These are phyloP conservation scores for Sinotaia quadrata DNA, from an alignment of 2,888 invertebrate genomes.

Conservation along the genomic window DNA sequence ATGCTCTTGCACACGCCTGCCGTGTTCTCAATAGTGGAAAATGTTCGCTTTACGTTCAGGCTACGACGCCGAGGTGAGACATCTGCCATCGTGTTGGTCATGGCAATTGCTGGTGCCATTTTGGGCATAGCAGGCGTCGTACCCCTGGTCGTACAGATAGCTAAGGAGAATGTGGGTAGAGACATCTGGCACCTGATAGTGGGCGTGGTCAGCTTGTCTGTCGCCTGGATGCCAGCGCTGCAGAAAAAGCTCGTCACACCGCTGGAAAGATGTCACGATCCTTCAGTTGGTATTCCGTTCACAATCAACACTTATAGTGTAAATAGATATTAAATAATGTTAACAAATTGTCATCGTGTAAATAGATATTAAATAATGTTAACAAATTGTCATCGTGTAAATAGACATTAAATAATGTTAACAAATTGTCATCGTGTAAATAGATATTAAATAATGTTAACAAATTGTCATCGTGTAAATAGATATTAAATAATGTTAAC, in stretches of 20 bases:
- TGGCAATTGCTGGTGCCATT: slow-evolving; percentile 23
- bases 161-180: neutral
- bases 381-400: too few relatives aligned
- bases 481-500: too few relatives aligned
- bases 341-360: too few relatives aligned
- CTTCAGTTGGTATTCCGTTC: too few relatives aligned
- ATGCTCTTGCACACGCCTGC: slow-evolving; percentile 50
- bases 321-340: too few relatives aligned
- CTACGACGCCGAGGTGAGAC: neutral
- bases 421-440: too few relatives aligned
- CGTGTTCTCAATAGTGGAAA: slow-evolving; percentile 40
- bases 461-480: too few relatives aligned
- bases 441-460: too few relatives aligned
- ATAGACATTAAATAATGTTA: too few relatives aligned
- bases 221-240: slow-evolving; percentile 52
- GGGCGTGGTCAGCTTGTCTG: slow-evolving; percentile 44
- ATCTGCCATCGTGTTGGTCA: slow-evolving; percentile 6
- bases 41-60: slow-evolving; percentile 1
- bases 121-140: slow-evolving; percentile 34
- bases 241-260: slow-evolving; percentile 30
- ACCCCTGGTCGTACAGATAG: slow-evolving; percentile 11
- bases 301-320: too few relatives aligned
- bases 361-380: too few relatives aligned
- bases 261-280: too few relatives aligned
- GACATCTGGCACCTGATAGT: slow-evolving; percentile 44